Evolutionary conservation across 2,113 vertebrate species (phyloP).

Genomic region (Lichenostomus cassidix): DNA sequence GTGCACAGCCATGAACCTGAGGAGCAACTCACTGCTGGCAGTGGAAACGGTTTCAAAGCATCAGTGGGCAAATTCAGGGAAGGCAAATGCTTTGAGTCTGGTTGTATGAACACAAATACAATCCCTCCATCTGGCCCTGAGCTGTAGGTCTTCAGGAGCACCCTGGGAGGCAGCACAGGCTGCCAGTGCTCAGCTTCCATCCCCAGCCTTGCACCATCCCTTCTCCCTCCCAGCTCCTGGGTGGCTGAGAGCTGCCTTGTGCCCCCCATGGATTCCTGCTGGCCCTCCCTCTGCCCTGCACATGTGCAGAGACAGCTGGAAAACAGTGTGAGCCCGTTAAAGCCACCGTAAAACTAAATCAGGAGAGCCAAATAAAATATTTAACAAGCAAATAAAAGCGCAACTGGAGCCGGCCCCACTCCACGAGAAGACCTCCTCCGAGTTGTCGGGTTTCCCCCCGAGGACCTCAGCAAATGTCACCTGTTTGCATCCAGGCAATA

Average conservation of each 20-base stretch:
- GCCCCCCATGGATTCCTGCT: rapidly evolving
- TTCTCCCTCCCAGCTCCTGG: neutral
- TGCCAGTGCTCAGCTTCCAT: neutral
- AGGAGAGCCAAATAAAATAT: slow-evolving; percentile 54
- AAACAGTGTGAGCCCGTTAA: neutral
- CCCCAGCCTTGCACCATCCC: rapidly evolving
- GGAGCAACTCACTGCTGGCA: neutral
- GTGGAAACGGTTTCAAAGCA: neutral
- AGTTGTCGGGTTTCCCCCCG: rapidly evolving
- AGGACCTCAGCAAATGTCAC: neutral
- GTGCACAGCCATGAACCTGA: neutral
- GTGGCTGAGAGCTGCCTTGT: rapidly evolving
- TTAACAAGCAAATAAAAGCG: slow-evolving; percentile 44
- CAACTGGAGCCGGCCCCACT: neutral
- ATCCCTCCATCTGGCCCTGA: rapidly evolving
- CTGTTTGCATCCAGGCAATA: neutral
- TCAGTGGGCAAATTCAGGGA: neutral
- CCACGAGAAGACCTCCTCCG: neutral
- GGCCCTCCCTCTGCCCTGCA: neutral
- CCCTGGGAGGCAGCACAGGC: neutral
- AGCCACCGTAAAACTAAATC: slow-evolving; percentile 38
- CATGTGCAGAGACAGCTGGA: slow-evolving; percentile 5
- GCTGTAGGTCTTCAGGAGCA: neutral
- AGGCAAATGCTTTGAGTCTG: neutral
- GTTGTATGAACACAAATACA: neutral